phyloP scores from a whole-genome alignment of 2,888 invertebrate genomes.

The Lasius fuliginosus region DNA sequence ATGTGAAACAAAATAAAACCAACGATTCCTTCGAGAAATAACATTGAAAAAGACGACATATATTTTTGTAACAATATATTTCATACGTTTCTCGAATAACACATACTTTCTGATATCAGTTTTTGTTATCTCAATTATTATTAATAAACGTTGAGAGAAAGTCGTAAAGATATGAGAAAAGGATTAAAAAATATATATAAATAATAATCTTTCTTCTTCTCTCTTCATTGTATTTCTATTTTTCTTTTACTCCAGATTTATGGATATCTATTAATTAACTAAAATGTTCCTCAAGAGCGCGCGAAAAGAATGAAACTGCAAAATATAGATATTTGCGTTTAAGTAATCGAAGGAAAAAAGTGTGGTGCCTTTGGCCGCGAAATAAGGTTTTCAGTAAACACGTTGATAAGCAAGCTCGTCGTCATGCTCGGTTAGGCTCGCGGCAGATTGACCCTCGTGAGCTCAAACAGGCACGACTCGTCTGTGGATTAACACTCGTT shows the following conservation, averaged over 20 bases:
- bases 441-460: constrained; percentile 64
- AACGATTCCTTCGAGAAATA: not conserved
- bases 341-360: constrained; percentile 7
- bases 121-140: not conserved
- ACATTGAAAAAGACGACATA: not conserved
- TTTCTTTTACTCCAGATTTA: not conserved
- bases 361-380: constrained; percentile 34
- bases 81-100: not conserved
- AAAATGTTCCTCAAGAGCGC: not conserved
- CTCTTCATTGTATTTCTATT: not conserved
- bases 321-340: not conserved
- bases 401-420: constrained; percentile 70
- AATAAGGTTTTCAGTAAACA: constrained; percentile 46
- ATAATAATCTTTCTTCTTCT: constrained; percentile 1
- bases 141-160: not conserved
- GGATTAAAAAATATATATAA: not conserved
- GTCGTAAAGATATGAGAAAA: not conserved
- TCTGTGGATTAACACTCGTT: constrained; percentile 75
- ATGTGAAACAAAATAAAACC: not conserved
- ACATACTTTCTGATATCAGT: not conserved
- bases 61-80: not conserved
- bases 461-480: constrained; percentile 69
- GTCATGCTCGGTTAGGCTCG: constrained; percentile 63
- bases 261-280: constrained; percentile 1
- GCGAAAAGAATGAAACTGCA: not conserved